Percentiles rank a stretch among this genome's conserved stretches.
Conservation (phyloP, 1,140 invertebrate genomes). For the Diabrotica virgifera region DNA sequence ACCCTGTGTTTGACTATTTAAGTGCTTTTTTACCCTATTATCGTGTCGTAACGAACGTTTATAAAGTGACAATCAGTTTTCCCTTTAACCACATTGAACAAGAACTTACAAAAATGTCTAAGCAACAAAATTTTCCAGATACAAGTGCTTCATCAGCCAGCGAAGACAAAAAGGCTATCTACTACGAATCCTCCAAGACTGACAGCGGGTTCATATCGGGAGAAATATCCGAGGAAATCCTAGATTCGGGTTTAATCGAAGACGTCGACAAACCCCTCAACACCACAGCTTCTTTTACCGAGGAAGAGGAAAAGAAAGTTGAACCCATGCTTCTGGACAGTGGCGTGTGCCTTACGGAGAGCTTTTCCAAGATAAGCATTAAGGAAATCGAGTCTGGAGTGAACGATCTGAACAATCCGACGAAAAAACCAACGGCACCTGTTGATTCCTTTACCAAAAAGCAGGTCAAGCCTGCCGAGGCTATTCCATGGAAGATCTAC, state of each 20-base stretch:
- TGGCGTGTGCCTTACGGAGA: slow-evolving; percentile 53
- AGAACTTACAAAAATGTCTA: slow-evolving; percentile 12
- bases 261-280: neutral
- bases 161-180: slow-evolving; percentile 28
- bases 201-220: slow-evolving; percentile 59
- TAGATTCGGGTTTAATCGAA: neutral
- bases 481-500: slow-evolving; percentile 54
- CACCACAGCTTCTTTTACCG: neutral
- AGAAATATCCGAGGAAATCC: slow-evolving; percentile 37
- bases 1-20: neutral
- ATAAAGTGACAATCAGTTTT: slow-evolving; percentile 6
- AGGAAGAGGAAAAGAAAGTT: slow-evolving; percentile 34
- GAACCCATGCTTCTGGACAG: slow-evolving; percentile 28
- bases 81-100: slow-evolving; percentile 23
- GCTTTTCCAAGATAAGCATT: slow-evolving; percentile 53
- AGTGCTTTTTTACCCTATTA: slow-evolving; percentile 9
- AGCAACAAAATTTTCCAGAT: slow-evolving; percentile 37
- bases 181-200: slow-evolving; percentile 36
- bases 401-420: slow-evolving; percentile 40
- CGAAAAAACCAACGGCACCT: slow-evolving; percentile 30
- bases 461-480: slow-evolving; percentile 22
- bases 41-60: slow-evolving; percentile 19
- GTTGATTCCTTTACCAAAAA: slow-evolving; percentile 26
- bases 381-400: slow-evolving; percentile 40
- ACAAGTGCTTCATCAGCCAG: slow-evolving; percentile 30